Conservation (phyloP, 2,888 invertebrate genomes). For the Lottia scabra region DNA sequence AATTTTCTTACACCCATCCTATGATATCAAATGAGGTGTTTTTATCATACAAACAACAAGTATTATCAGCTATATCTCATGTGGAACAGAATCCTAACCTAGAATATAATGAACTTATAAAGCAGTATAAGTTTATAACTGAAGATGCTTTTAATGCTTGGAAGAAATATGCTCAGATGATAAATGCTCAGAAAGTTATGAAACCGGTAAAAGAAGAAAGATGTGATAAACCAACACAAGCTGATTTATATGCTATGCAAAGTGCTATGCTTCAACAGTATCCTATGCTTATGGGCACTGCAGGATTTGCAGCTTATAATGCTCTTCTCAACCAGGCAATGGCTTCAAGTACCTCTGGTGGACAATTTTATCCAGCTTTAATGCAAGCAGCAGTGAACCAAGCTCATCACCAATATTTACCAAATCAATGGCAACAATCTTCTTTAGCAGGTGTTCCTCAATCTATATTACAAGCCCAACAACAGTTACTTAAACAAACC, state of each 20-base stretch:
- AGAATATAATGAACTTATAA: background rate
- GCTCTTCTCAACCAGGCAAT: background rate
- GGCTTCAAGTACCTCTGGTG: background rate
- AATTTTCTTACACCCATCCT: background rate
- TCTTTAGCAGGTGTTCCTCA: background rate
- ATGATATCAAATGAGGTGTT: background rate
- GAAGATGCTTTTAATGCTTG: background rate
- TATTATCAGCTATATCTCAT: background rate
- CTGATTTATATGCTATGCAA: background rate
- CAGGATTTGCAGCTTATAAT: background rate
- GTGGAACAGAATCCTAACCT: background rate
- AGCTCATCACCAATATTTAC: background rate
- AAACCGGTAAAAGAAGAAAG: background rate
- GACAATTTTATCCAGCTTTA: background rate
- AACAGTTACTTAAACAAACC: background rate
- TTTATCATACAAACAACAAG: background rate
- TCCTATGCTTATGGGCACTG: background rate
- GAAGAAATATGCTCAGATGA: conserved; percentile 4
- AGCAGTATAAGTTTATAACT: background rate
- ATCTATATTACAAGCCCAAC: background rate
- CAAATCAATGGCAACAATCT: background rate
- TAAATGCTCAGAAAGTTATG: conserved; percentile 2
- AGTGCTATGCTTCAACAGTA: background rate
- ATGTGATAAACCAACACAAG: background rate
- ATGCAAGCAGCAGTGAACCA: background rate